Base-by-base conservation (phyloP, 2,113 vertebrate species). In the Calonectris borealis region DNA sequence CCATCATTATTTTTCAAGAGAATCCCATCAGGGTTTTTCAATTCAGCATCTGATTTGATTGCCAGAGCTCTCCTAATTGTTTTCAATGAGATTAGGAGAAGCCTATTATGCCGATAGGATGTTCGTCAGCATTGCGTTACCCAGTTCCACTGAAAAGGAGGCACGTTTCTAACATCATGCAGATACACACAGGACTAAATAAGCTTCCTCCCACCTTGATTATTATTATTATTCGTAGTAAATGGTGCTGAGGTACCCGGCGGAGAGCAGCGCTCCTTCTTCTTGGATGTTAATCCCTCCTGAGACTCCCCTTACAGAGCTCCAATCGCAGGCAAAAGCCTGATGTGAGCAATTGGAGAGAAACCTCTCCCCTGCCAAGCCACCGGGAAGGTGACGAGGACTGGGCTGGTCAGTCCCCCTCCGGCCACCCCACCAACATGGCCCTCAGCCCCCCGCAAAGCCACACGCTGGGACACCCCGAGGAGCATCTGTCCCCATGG, bases 81-180 rank as follows among this genome's bases (percentile, higher is more conserved):
- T 93, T 96, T 83, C 91, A 86, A 31, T 18, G 64, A 77, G 72
- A 96, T 96, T 92, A 88, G 72, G 46, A 78, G 87, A 94, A 93
- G 68, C 40, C 64, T 64, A 24, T 86, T 88, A 78, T 24, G 73
- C 57, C 20, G 31, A 90, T 52, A 77, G 66, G 82, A 90, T n/a
- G 26, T 62, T 90, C 14, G 34, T 17, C 5, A 1, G 64, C 9
- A 2, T 26, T 44, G 51, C 8, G 32, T 88, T 82, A 78, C 21
- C 24, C 64, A 34, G 46, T 51, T 69, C 55, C 48, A 57, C 55
- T 42, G 66, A 64, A 82, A 83, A 78, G 29, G 13, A 90, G 48
- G 44, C 58, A 69, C 38, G 14, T 66, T 93, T 90, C 58, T 66
- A 83, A 51, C 10, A 16, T 12, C 44, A 42, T 6, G 29, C 29